Evolutionary conservation across 2,888 invertebrate genomes (phyloP).

Genomic region (Himalopsyche tibetana): DNA sequence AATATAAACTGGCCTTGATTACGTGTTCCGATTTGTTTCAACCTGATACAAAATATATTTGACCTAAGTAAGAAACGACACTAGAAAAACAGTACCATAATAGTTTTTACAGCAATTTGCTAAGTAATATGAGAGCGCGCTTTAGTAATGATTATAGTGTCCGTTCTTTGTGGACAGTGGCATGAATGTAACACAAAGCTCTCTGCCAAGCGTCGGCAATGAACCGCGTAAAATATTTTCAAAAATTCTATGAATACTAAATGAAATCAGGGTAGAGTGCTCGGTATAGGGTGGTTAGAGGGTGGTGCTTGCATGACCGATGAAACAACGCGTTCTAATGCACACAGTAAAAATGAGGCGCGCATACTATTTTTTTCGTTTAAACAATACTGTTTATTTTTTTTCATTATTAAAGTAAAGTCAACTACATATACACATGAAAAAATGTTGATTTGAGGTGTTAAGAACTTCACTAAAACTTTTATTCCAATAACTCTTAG

Average conservation of each 20-base stretch:
- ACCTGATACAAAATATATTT: too few relatives aligned
- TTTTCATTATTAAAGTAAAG: too few relatives aligned
- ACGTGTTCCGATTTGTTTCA: too few relatives aligned
- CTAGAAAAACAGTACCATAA: too few relatives aligned
- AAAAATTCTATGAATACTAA: constrained; percentile 61
- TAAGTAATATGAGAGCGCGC: neutral
- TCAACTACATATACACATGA: too few relatives aligned
- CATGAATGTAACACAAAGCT: neutral
- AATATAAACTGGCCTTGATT: too few relatives aligned
- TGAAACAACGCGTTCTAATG: constrained; percentile 33
- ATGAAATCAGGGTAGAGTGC: constrained; percentile 58
- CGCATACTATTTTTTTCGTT: neutral
- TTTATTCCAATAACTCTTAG: too few relatives aligned
- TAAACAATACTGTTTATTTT: too few relatives aligned
- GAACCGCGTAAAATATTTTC: constrained; percentile 53
- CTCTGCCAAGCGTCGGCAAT: constrained; percentile 33
- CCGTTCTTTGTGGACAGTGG: constrained; percentile 15
- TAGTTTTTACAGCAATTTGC: neutral
- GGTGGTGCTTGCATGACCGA: constrained; percentile 26
- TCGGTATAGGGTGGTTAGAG: neutral
- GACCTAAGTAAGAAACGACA: too few relatives aligned
- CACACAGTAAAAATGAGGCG: neutral
- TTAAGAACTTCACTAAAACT: too few relatives aligned
- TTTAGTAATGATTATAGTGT: constrained; percentile 14
- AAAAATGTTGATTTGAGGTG: too few relatives aligned